A percentile compares a stretch with the other conserved stretches of the same genome.
Evolutionary conservation across 2,113 vertebrate species (phyloP).

Genomic region (Platysternon megacephalum): DNA sequence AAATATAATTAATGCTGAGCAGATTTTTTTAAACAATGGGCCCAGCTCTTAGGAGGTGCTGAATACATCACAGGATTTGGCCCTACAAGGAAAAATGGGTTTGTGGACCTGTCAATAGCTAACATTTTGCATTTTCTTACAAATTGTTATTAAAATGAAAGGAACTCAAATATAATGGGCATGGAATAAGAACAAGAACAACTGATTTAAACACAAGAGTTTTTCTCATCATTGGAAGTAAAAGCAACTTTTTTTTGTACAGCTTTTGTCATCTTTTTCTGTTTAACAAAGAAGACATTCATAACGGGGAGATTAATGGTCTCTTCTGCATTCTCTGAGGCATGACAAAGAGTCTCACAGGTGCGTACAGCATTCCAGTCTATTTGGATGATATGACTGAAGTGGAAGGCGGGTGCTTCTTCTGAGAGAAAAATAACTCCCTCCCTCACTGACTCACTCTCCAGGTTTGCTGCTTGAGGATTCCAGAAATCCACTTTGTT

Average conservation of each 20-base stretch:
- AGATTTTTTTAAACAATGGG: conserved; percentile 48
- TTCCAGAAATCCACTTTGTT: conserved; percentile 29
- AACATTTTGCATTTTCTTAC: conserved; percentile 53
- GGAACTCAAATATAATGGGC: conserved; percentile 39
- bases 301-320: conserved; percentile 50
- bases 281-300: conserved; percentile 40
- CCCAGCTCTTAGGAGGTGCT: conserved; percentile 53
- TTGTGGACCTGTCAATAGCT: conserved; percentile 42
- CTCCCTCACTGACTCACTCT: neutral
- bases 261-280: conserved; percentile 16
- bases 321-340: conserved; percentile 71
- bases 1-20: conserved; percentile 8
- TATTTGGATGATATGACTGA: conserved; percentile 23
- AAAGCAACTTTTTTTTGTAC: conserved; percentile 33
- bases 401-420: conserved; percentile 7
- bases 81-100: conserved; percentile 44
- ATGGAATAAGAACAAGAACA: conserved; percentile 39
- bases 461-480: conserved; percentile 38
- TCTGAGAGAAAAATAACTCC: conserved; percentile 5
- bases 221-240: conserved; percentile 37
- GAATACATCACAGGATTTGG: conserved; percentile 31
- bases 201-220: conserved; percentile 32
- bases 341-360: conserved; percentile 63
- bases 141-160: conserved; percentile 31
- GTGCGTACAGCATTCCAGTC: neutral